A percentile compares a stretch with the other conserved stretches of the same genome.
phyloP scores from a whole-genome alignment of 2,113 vertebrate genomes.

The Anser cygnoides region DNA sequence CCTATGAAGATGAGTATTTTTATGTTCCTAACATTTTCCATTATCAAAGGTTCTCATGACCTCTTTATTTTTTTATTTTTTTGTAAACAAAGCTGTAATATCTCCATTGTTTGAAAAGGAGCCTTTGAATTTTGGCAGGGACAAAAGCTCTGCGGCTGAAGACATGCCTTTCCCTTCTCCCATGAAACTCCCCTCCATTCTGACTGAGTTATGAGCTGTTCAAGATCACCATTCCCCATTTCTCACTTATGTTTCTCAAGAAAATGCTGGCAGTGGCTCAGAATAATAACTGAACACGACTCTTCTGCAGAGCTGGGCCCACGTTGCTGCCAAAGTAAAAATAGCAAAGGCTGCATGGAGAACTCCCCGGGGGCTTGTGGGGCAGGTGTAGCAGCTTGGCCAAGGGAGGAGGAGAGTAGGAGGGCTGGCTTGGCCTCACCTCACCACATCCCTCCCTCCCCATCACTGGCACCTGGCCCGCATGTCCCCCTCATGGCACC shows the following conservation, averaged over 20 bases:
- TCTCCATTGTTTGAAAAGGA: not conserved
- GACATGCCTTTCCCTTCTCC: slow-evolving; percentile 21
- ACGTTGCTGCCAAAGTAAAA: not conserved
- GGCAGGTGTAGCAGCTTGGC: not conserved
- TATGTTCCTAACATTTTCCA: not conserved
- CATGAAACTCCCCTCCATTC: not conserved
- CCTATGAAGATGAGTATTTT: not conserved
- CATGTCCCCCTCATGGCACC: not conserved
- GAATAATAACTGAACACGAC: not conserved
- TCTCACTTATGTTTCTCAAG: slow-evolving; percentile 23
- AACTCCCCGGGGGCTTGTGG: rapidly evolving
- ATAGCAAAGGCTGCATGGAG: not conserved
- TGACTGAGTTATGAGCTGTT: slow-evolving; percentile 33
- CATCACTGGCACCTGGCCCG: not conserved
- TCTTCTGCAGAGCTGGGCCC: not conserved
- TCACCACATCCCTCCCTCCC: not conserved
- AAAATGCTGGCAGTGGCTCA: not conserved
- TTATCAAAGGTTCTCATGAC: not conserved
- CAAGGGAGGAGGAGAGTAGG: not conserved
- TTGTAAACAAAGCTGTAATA: not conserved
- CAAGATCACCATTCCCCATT: not conserved
- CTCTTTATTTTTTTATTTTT: not conserved
- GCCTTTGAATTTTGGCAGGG: slow-evolving; percentile 18
- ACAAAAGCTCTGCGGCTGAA: not conserved
- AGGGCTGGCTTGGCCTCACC: not conserved